Evolutionary conservation across 2,888 invertebrate genomes (phyloP), one percentile per base, ranked within the genome.

Genomic region (Tiliacea citrago): DNA sequence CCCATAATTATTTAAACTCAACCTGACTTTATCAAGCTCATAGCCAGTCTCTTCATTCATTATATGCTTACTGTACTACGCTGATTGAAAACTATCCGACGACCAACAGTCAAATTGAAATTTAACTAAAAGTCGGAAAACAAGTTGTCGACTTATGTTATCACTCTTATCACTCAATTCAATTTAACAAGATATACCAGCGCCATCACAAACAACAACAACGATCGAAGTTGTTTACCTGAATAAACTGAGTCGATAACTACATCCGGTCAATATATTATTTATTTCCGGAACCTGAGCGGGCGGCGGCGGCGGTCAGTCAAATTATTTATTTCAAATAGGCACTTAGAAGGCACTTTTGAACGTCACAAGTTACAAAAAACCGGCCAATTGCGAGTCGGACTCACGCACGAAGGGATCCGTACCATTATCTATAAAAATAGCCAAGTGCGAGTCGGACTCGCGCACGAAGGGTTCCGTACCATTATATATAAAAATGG

Each of bases 201-300:
- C 47, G n/a, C n/a, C n/a, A n/a, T n/a, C n/a, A n/a, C n/a, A 53
- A 74, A 67, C 29, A 68, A 61, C 73, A 74, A 47, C 13, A 60
- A n/a, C n/a, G n/a, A 75, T 71, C 57, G 39, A 82, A 58, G 8
- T 63, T 51, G n/a, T 68, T 73, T 73, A 58, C 53, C 60, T 49
- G 21, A 16, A 71, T 24, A 45, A 73, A 66, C 53, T 53, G 57
- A 53, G 35, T 51, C 21, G 16, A 68, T 84, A 79, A 29, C 29
- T 79, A 55, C 49, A 58, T 53, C 51, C 49, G 66, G 66, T 60
- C 42, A 39, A 65, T 70, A 68, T 68, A 63, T 62, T 45, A 70
- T 74, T 75, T 69, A 70, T 73, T 68, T 66, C 24, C 68, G 69
- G 69, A 75, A 83, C 70, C 66, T 4, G 61, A 57, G 49, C 42